Conservation (phyloP, 1,140 invertebrate species). For the Luehdorfia chinensis region DNA sequence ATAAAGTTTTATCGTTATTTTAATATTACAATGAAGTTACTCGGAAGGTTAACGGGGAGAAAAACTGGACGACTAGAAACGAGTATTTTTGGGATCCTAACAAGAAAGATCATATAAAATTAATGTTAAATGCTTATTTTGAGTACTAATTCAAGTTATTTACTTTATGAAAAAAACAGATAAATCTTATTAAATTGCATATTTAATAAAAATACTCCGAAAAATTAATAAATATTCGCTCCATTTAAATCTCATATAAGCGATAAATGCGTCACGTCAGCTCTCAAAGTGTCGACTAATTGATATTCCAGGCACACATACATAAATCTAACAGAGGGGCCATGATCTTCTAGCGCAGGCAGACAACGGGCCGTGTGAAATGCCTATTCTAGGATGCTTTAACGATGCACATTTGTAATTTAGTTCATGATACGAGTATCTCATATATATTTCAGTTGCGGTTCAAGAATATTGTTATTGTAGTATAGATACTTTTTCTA, state of each 20-base stretch:
- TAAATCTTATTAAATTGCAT: neutral
- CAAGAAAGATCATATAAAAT: too few species aligned
- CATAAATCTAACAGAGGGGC: constrained; percentile 49
- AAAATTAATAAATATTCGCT: constrained; percentile 19
- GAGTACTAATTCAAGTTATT: neutral
- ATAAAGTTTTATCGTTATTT: constrained; percentile 43
- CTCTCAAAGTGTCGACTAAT: constrained; percentile 35
- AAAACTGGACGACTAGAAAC: too few species aligned
- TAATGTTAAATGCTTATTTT: neutral
- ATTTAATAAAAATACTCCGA: too few species aligned
- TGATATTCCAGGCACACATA: constrained; percentile 55
- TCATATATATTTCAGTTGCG: constrained; percentile 5
- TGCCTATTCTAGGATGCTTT: constrained; percentile 34
- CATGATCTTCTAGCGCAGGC: constrained; percentile 51
- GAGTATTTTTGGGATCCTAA: too few species aligned
- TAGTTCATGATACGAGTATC: constrained; percentile 12
- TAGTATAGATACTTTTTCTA: too few species aligned
- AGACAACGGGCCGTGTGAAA: constrained; percentile 30
- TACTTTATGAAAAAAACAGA: neutral
- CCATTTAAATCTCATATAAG: constrained; percentile 36
- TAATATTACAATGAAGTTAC: constrained; percentile 34
- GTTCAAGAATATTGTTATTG: constrained; percentile 6
- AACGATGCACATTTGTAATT: constrained; percentile 30
- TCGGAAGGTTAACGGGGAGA: constrained; percentile 20
- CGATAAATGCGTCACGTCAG: constrained; percentile 33